Evolutionary conservation across 30 jellyfish, hydroid and myxozoan species (phyloP).

Genomic region (Rhopilema esculentum): DNA sequence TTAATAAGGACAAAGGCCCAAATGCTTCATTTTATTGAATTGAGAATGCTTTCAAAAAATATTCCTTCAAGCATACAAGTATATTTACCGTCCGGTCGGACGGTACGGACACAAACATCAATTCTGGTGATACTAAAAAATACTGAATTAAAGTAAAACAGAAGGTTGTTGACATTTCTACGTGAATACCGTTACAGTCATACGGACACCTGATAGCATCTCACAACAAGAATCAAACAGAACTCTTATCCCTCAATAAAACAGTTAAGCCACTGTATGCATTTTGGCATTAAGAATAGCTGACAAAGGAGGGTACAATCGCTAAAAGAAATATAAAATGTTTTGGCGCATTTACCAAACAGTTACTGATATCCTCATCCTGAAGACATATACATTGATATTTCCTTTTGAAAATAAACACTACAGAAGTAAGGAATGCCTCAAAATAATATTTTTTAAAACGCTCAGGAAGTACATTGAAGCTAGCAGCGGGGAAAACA

Average conservation of each 20-base stretch:
- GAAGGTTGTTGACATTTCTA: too few species aligned
- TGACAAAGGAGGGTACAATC: neutral
- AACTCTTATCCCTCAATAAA: neutral
- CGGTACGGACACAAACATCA: too few species aligned
- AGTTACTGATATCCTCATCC: neutral
- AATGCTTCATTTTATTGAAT: too few species aligned
- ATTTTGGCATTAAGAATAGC: neutral
- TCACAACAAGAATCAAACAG: too few species aligned
- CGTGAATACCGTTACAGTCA: too few species aligned
- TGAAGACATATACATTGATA: neutral
- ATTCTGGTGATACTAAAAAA: too few species aligned
- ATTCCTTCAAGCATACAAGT: too few species aligned
- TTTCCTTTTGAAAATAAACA: neutral
- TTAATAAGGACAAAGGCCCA: too few species aligned
- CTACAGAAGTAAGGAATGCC: neutral
- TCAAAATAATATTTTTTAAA: neutral
- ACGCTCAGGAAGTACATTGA: neutral
- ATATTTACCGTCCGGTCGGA: too few species aligned
- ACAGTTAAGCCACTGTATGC: neutral
- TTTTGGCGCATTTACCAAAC: neutral
- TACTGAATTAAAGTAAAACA: too few species aligned
- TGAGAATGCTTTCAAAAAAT: too few species aligned
- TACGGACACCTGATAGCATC: too few species aligned
- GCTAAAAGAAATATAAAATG: neutral
- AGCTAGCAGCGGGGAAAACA: neutral